Percentiles rank a stretch among this genome's conserved stretches.
phyloP scores from a whole-genome alignment of 2,888 invertebrate species.

The Brenthis daphne region DNA sequence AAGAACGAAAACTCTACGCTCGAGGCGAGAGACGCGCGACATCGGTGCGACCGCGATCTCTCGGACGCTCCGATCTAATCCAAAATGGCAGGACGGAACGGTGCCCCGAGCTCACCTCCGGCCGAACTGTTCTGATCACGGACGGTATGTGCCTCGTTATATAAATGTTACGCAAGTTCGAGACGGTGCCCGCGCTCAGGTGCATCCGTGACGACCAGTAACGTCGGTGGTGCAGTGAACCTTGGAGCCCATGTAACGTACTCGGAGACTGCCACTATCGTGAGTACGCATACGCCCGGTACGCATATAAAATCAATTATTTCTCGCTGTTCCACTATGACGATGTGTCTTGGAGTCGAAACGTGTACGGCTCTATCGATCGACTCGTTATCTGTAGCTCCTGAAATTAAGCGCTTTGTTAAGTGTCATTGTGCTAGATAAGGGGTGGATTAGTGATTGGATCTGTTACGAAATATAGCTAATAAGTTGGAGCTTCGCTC shows the following conservation, averaged over 20 bases:
- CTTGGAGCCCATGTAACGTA: slow-evolving; percentile 67
- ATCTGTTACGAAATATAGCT: slow-evolving; percentile 24
- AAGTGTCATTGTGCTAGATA: slow-evolving; percentile 35
- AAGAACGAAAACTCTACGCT: slow-evolving; percentile 45
- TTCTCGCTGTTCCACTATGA: slow-evolving; percentile 28
- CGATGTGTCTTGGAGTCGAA: slow-evolving; percentile 28
- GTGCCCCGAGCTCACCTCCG: slow-evolving; percentile 57
- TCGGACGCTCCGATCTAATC: slow-evolving; percentile 50
- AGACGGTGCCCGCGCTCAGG: slow-evolving; percentile 64
- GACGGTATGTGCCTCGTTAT: slow-evolving; percentile 68
- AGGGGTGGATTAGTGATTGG: slow-evolving; percentile 21
- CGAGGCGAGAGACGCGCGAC: slow-evolving; percentile 32
- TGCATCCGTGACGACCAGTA: slow-evolving; percentile 60
- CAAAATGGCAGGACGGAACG: slow-evolving; percentile 70
- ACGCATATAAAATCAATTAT: slow-evolving; percentile 39
- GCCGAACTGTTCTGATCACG: slow-evolving; percentile 56
- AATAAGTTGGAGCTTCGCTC: slow-evolving; percentile 44
- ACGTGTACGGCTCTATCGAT: slow-evolving; percentile 62
- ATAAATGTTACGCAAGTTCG: slow-evolving; percentile 79
- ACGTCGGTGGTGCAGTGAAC: slow-evolving; percentile 56
- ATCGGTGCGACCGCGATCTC: slow-evolving; percentile 40
- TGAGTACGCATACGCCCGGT: slow-evolving; percentile 55
- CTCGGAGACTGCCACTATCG: slow-evolving; percentile 54
- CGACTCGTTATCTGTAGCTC: slow-evolving; percentile 55
- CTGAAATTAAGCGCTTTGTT: slow-evolving; percentile 50